Evolutionary conservation across 2,888 invertebrate species (phyloP), one percentile per base, ranked within the genome.

Genomic region (Acrocyrtus sp.): DNA sequence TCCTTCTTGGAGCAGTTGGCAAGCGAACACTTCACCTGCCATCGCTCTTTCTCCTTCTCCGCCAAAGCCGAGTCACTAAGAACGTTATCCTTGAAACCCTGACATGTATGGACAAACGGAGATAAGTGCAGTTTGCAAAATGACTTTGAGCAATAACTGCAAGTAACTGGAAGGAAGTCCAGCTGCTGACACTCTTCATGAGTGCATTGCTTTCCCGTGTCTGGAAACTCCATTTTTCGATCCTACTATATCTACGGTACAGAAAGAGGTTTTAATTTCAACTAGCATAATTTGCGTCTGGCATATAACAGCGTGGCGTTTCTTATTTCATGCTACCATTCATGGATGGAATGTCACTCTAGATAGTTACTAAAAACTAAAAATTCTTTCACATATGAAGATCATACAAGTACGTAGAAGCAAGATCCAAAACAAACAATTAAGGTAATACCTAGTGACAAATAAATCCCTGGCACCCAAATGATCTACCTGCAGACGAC

Each of bases 141-240:
- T 19, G 87, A 84, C 69, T 85, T 85, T 0, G 85, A 85, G 82
- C 92, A 92, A 76, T 84, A 82, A 80, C 86, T 85, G 82, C 92
- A 93, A 62, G 86, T 85, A 4, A 91, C 84, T 0, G 92, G 92
- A 51, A 93, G 85, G 83, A 92, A 92, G 84, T 92, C 92, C 27
- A 89, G 86, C 82, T 89, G 89, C 78, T 90, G 88, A 82, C 92
- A 92, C 45, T 85, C 84, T 58, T 85, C 82, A 27, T 87, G 83
- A 19, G 87, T 85, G 82, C 92, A 93, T 41, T 88, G 88, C 82
- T 88, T 85, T 8, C 92, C 92, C n/a, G 91, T 83, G 19, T 86
- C 82, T n/a, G 92, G 92, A 82, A 92, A 88, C 83, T 93, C 92
- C 81, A 81, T 81, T 41, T 63, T 66, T n/a, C n/a, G n/a, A n/a